Base-by-base conservation (phyloP, 1,140 invertebrate species). In the Neodiprion pinetum region DNA sequence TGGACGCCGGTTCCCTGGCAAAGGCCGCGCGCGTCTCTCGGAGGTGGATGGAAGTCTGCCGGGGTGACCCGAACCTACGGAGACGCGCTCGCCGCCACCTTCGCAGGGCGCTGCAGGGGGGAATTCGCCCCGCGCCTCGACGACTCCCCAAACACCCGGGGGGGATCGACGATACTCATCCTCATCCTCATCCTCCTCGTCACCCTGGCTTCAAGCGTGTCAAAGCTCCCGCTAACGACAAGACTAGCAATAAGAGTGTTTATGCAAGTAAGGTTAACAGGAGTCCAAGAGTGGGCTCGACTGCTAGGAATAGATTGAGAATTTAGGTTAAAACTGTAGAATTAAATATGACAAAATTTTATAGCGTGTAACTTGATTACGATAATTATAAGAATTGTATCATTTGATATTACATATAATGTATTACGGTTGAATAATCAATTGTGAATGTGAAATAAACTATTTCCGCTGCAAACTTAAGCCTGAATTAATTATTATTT, bases 1-100 rank as follows among this genome's bases (percentile, higher is more conserved):
- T 79, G 14, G 76, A 77, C 17, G 9, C 71, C 21, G 48, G 69
- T 9, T 66, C 78, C 8, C 9, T 77, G 0, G n/a, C 75, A 28
- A 9, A 8, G 1, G 61, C 9, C 0, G 7, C 74, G 1, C 70
- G 61, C 17, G 76, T 77, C 8, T 77, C 72, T 2, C 0, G n/a
- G 0, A 69, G 12, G 0, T 79, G 76, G 76, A 0, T 72, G 10
- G 0, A 1, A 10, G 17, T 74, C 23, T 77, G 78, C 21, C 70
- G 17, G 5, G 70, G 49, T 0, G 66, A 75, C 14, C 4, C 1
- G 1, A 2, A 1, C 40, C 14, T 77, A 0, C 65, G 50, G 17
- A 12, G 8, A 10, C 10, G 5, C 2, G 61, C 17, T 1, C 72
- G 71, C 17, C 1, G 2, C 5, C n/a, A 74, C n/a, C 50, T 69